Evolutionary conservation across 2,113 vertebrate species (phyloP).

Genomic region (Eretmochelys imbricata): DNA sequence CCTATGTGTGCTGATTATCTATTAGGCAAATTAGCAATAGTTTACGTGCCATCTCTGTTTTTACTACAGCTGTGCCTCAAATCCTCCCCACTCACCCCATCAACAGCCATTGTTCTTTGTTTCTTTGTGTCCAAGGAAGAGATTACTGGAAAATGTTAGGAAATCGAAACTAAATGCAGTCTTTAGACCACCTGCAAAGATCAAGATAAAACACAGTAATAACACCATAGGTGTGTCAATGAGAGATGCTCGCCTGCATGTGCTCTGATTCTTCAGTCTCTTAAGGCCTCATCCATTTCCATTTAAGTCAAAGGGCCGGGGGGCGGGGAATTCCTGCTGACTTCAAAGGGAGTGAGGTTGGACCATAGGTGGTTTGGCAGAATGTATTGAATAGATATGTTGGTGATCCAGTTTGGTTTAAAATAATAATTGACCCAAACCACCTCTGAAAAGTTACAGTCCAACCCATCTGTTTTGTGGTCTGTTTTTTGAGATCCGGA

Average conservation of each 20-base stretch:
- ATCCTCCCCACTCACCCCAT: neutral
- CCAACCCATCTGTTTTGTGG: neutral
- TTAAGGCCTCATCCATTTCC: neutral
- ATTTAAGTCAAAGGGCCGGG: neutral
- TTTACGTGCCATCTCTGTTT: conserved; percentile 10
- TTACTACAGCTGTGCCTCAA: neutral
- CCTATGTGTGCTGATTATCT: neutral
- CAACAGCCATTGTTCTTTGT: neutral
- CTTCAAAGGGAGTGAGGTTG: neutral
- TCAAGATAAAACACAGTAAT: neutral
- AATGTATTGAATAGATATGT: neutral
- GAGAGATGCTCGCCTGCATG: rapidly evolving
- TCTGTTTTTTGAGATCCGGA: neutral
- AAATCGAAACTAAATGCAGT: neutral
- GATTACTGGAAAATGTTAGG: neutral
- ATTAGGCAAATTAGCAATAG: neutral
- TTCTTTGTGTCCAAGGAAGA: neutral
- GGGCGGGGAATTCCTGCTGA: neutral
- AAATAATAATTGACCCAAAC: neutral
- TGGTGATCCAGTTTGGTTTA: neutral
- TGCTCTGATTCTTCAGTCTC: neutral
- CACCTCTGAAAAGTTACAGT: neutral
- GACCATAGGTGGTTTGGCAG: rapidly evolving
- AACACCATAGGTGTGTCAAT: neutral
- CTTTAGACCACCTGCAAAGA: neutral